Conservation (phyloP, 2,888 invertebrate genomes). For the Eremobia ochroleuca region DNA sequence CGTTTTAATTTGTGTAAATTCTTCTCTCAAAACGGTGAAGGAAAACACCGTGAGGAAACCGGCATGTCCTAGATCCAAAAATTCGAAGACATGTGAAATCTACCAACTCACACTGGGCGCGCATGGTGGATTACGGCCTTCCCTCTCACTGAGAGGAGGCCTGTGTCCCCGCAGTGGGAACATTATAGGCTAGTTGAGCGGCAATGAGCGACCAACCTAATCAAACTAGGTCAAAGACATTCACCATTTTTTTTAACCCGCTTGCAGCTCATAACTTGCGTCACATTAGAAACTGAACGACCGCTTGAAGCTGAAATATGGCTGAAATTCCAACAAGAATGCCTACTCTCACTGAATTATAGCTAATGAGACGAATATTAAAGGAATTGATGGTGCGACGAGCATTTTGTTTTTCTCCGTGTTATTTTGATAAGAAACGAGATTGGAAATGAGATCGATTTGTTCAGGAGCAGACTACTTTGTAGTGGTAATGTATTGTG, state of each 20-base stretch:
- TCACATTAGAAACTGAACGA: slow-evolving; percentile 79
- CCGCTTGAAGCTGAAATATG: slow-evolving; percentile 85
- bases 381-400: slow-evolving; percentile 75
- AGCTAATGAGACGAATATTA: slow-evolving; percentile 86
- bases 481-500: slow-evolving; percentile 50
- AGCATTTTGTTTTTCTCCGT: slow-evolving; percentile 68
- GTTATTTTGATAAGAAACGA: slow-evolving; percentile 56
- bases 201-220: neutral
- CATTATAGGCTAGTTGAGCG: neutral
- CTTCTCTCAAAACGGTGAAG: too few relatives aligned
- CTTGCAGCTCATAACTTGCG: slow-evolving; percentile 64
- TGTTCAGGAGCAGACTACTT: slow-evolving; percentile 39
- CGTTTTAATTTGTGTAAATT: too few relatives aligned
- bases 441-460: slow-evolving; percentile 48
- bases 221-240: neutral
- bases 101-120: too few relatives aligned
- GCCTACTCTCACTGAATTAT: slow-evolving; percentile 84
- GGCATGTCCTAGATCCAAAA: too few relatives aligned
- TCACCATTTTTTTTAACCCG: slow-evolving; percentile 17
- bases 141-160: neutral
- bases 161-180: neutral
- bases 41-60: too few relatives aligned
- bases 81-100: too few relatives aligned
- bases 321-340: slow-evolving; percentile 83
- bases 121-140: too few relatives aligned